Evolutionary conservation across 2,113 vertebrate genomes (phyloP), one percentile per base, ranked within the genome.

Genomic region (Monarcha castaneiventris): DNA sequence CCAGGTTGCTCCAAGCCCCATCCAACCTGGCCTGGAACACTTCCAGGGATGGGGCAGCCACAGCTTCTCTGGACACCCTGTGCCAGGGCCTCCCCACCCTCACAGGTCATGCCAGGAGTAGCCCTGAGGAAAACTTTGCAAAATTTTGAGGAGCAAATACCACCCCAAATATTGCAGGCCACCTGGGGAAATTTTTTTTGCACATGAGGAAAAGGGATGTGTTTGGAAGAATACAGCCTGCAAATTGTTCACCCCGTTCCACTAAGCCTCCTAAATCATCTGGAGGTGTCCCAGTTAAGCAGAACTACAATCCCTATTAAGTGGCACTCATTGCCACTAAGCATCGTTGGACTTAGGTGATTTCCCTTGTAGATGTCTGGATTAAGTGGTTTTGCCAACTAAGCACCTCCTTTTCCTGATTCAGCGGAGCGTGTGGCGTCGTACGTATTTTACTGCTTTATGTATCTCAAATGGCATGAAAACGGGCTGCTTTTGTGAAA

Each of bases 341-440:
- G 88, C 93, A 73, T 56, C 41, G 0, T 94, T 78, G 94, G 92
- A 90, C 83, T 97, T 95, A 96, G 20, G 46, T 1, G 73, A 95
- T 96, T 96, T 97, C 92, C 88, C 96, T 97, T 94, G 94, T 96
- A 97, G 96, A 97, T 96, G 96, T 87, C 88, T 94, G 93, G 90
- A 95, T 96, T 96, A 96, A 96, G 90, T 49, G 88, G 76, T 96
- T 97, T 97, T 97, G 92, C 94, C 95, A 95, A 79, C 92, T 96
- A 92, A 97, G 92, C 92, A 82, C 85, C 90, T 96, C 96, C 96
- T 94, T 90, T 94, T 93, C 61, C 85, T 55, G 80, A 90, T 93
- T 88, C 92, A 93, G 85, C 3, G 4, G 75, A 73, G 93, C 10
- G 1, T 55, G 33, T 14, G 10, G 64, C 72, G 44, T 68, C 32